Evolutionary conservation across 37 sponge, comb jelly and placozoan genomes (phyloP).

Genomic region (Hormiphora californensis): DNA sequence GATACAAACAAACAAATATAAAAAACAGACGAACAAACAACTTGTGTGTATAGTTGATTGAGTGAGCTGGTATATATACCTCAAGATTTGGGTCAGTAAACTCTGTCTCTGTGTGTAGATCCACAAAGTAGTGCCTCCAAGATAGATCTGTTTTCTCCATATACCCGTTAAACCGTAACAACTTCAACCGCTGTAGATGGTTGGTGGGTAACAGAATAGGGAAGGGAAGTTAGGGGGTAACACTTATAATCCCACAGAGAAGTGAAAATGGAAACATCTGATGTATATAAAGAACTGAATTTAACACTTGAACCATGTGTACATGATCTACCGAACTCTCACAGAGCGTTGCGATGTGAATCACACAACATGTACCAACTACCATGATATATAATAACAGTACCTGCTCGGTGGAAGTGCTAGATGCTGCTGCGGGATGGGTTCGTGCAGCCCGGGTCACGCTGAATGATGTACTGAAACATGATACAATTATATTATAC

Average conservation of each 20-base stretch:
- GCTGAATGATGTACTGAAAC: background rate
- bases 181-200: conserved; percentile 72
- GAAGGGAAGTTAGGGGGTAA: background rate
- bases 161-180: conserved; percentile 85
- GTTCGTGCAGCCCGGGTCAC: background rate
- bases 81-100: conserved; percentile 52
- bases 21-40: no score
- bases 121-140: conserved; percentile 39
- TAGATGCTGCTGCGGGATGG: background rate
- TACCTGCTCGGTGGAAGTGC: background rate
- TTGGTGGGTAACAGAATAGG: background rate
- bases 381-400: no score
- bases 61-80: conserved; percentile 29
- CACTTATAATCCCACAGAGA: no score
- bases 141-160: conserved; percentile 65
- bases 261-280: no score
- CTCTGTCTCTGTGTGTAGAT: conserved; percentile 30
- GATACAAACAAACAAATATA: no score
- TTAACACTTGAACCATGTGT: no score
- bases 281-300: no score
- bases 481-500: no score
- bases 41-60: no score
- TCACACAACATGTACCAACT: no score
- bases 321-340: no score
- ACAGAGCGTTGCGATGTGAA: no score